phyloP scores from a whole-genome alignment of 2,888 invertebrate species.

The Eupithecia dodoneata region DNA sequence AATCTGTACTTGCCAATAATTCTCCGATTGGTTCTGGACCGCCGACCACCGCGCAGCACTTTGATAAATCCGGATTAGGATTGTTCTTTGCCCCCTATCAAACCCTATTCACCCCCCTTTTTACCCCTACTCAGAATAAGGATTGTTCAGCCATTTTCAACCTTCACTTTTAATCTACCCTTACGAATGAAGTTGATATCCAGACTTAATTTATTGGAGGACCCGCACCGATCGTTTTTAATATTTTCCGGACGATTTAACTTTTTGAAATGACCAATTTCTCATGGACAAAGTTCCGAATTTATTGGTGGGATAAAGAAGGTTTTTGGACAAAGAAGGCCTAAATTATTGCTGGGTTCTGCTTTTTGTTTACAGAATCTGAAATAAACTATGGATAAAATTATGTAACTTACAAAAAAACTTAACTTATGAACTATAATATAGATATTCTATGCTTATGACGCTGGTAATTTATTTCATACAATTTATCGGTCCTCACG shows the following conservation, averaged over 20 bases:
- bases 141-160: constrained; percentile 51
- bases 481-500: too few species aligned
- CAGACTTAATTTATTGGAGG: constrained; percentile 59
- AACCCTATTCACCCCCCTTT: neutral
- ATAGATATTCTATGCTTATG: neutral
- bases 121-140: constrained; percentile 60
- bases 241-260: constrained; percentile 47
- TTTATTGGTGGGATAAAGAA: constrained; percentile 40
- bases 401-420: neutral
- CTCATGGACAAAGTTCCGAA: constrained; percentile 43
- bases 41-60: constrained; percentile 39
- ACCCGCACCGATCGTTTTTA: constrained; percentile 46
- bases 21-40: constrained; percentile 57
- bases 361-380: neutral
- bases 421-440: neutral
- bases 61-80: constrained; percentile 71
- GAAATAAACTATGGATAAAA: neutral
- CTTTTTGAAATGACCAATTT: constrained; percentile 45
- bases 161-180: neutral
- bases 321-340: constrained; percentile 36
- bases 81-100: constrained; percentile 55
- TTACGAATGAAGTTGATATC: constrained; percentile 57
- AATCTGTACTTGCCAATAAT: constrained; percentile 47
- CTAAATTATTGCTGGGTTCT: constrained; percentile 8
- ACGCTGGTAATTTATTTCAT: neutral